These are phyloP conservation scores for Okamejei kenojei DNA, from an alignment of 2,797 vertebrate species.

Conservation along the genomic window DNA sequence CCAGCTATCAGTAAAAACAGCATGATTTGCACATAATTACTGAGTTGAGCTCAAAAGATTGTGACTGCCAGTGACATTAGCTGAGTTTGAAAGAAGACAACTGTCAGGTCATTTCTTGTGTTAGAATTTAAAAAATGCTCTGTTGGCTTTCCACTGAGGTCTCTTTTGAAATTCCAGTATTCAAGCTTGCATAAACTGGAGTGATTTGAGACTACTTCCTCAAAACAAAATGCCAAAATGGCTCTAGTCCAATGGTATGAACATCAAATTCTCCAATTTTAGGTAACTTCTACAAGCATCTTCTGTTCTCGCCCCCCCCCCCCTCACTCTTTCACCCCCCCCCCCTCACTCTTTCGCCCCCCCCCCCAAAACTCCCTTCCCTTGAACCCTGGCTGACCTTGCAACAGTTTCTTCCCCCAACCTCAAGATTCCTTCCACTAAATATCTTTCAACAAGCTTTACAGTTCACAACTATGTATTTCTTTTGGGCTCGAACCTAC, in stretches of 20 bases:
- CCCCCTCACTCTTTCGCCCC: too few species aligned
- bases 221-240: background rate
- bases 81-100: background rate
- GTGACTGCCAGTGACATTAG: background rate
- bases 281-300: too few species aligned
- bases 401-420: too few species aligned
- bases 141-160: background rate
- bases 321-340: too few species aligned
- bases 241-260: background rate
- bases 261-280: too few species aligned
- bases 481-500: too few species aligned
- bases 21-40: background rate
- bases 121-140: background rate
- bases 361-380: too few species aligned
- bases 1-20: background rate
- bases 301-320: too few species aligned
- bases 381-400: too few species aligned
- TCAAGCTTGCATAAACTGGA: background rate
- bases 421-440: too few species aligned
- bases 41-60: background rate
- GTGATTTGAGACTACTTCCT: background rate
- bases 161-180: background rate
- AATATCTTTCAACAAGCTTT: too few species aligned
- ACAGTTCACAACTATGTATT: too few species aligned
- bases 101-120: background rate